Conservation (phyloP, 2,797 vertebrate genomes). For the Eulemur albifrons region DNA sequence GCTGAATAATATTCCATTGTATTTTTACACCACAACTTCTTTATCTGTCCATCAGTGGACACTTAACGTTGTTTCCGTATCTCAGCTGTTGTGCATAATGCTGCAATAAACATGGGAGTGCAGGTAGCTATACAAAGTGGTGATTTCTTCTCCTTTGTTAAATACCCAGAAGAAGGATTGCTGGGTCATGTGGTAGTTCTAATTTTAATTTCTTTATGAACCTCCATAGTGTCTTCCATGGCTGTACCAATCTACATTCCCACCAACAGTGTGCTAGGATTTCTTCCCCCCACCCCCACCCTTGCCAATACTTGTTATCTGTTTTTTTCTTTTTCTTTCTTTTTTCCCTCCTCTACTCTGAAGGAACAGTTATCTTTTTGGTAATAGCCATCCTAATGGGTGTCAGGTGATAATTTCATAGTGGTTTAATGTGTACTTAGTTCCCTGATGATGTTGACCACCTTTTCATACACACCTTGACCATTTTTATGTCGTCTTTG, state of each 20-base stretch:
- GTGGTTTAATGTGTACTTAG: neutral
- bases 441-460: neutral
- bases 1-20: neutral
- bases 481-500: neutral
- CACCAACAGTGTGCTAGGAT: neutral
- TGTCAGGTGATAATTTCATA: neutral
- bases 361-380: neutral
- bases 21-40: neutral
- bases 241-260: neutral
- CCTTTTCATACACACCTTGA: neutral
- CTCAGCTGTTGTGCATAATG: neutral
- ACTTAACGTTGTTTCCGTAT: neutral
- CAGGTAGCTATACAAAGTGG: neutral
- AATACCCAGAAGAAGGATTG: neutral
- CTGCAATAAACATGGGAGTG: neutral
- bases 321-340: too few relatives aligned
- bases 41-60: neutral
- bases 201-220: neutral
- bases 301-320: neutral
- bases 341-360: too few relatives aligned
- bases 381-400: neutral
- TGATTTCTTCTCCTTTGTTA: neutral
- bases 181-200: neutral
- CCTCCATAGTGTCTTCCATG: neutral
- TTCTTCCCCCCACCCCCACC: neutral